Base-by-base conservation (phyloP, 2,888 invertebrate species). In the Notodonta ziczac region DNA sequence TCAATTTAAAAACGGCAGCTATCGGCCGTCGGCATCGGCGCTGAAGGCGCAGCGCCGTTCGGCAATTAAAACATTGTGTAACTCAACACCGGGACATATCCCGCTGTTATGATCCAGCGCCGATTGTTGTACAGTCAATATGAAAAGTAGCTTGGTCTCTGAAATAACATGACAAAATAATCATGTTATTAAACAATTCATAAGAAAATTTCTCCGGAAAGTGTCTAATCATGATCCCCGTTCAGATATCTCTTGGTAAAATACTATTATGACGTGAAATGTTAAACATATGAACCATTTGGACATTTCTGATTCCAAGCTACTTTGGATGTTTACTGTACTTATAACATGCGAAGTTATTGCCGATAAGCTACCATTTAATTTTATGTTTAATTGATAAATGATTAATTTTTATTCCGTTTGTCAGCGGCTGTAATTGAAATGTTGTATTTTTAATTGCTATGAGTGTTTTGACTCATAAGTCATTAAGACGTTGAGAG, bases 1-100 rank as follows among this genome's bases (percentile, higher is more conserved):
- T 83, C 75, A 85, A 83, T 83, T 83, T 75, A 77, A 80, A 73
- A 76, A 70, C 67, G 69, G 64, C 67, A 24, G 76, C 74, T 81
- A 85, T 83, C 83, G 69, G 58, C 61, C 40, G 75, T 73, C 84
- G 84, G 83, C 83, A 81, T 85, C 82, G 65, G 32, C 44, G 14
- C 9, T 16, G 9, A 42, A 56, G 7, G 39, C 39, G 5, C n/a
- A 10, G 5, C 59, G 53, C 60, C 54, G 44, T 60, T 60, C 66
- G 51, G 80, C 78, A 86, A 85, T 86, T 85, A 85, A 82, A 79
- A 78, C 71, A 77, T 84, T 84, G 81, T 78, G 81, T 84, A 85
- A 84, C 78, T 71, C 74, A 77, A 81, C 78, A 75, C 70, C 66
- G 60, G 67, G 70, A 73, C 72, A 65, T 72, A 73, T 69, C 59